Percentiles rank a stretch among this genome's conserved stretches.
Conservation (phyloP, 2,113 vertebrate species). For the Platanista minor region DNA sequence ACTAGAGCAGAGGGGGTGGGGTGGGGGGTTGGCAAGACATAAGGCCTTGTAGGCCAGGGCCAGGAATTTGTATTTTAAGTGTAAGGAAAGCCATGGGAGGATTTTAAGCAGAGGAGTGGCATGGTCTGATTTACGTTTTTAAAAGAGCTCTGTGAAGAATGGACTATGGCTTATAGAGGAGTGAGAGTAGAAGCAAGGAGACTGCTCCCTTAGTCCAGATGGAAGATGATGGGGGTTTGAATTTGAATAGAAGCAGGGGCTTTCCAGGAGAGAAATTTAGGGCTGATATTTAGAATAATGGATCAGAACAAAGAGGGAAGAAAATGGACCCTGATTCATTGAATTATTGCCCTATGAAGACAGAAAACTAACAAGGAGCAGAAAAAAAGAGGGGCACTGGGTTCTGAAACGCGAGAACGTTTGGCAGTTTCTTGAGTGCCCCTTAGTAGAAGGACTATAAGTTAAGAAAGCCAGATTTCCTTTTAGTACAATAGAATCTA, state of each 20-base stretch:
- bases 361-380: not conserved
- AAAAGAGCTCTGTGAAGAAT: not conserved
- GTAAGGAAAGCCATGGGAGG: not conserved
- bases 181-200: not conserved
- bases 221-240: not conserved
- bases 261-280: not conserved
- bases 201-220: not conserved
- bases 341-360: not conserved
- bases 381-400: not conserved
- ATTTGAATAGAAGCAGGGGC: slow-evolving; percentile 1
- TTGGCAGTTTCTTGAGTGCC: not conserved
- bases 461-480: not conserved
- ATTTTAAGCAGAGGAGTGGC: not conserved
- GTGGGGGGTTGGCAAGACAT: not conserved
- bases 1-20: not conserved
- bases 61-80: not conserved
- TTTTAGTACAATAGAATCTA: not conserved
- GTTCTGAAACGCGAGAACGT: not conserved
- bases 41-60: not conserved
- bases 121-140: not conserved
- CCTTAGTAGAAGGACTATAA: not conserved
- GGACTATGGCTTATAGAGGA: not conserved
- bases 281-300: not conserved
- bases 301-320: not conserved
- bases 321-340: not conserved